Evolutionary conservation across 1,140 invertebrate genomes (phyloP).

Genomic region (Psilanteris sp.): DNA sequence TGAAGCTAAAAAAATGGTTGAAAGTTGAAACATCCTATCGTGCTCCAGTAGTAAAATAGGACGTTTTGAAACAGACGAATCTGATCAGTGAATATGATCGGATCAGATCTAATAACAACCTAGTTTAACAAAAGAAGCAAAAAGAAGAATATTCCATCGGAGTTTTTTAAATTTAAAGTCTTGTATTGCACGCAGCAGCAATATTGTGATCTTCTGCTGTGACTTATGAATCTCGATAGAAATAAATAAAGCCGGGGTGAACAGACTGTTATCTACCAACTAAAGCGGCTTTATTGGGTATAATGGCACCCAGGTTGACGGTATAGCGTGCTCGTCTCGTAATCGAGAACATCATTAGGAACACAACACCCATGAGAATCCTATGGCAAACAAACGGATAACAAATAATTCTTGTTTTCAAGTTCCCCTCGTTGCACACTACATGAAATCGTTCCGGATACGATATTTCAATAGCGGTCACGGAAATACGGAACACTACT

Average conservation of each 20-base stretch:
- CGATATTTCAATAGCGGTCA: slow-evolving; percentile 39
- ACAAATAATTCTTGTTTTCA: slow-evolving; percentile 31
- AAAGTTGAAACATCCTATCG: not conserved
- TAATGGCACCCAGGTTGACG: slow-evolving; percentile 3
- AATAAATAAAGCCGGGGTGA: not conserved
- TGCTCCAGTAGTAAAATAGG: slow-evolving; percentile 35
- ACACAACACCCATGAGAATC: slow-evolving; percentile 45
- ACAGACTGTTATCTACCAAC: slow-evolving; percentile 6
- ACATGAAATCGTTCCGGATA: slow-evolving; percentile 49
- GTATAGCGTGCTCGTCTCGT: slow-evolving; percentile 11
- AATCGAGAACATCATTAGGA: slow-evolving; percentile 33
- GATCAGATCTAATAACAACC: too few relatives aligned
- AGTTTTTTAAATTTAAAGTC: too few relatives aligned
- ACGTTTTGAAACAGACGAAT: too few relatives aligned
- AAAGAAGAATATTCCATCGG: too few relatives aligned
- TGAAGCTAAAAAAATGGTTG: slow-evolving; percentile 32
- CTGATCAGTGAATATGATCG: not conserved
- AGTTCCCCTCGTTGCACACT: slow-evolving; percentile 28
- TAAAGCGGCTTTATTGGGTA: not conserved
- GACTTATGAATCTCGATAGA: too few relatives aligned
- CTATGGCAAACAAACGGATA: slow-evolving; percentile 5
- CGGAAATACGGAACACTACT: slow-evolving; percentile 18
- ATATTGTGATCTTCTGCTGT: too few relatives aligned
- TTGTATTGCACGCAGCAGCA: too few relatives aligned
- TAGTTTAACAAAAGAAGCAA: too few relatives aligned